Conservation (phyloP, 2,888 invertebrate species). For the Teleogryllus oceanicus region DNA sequence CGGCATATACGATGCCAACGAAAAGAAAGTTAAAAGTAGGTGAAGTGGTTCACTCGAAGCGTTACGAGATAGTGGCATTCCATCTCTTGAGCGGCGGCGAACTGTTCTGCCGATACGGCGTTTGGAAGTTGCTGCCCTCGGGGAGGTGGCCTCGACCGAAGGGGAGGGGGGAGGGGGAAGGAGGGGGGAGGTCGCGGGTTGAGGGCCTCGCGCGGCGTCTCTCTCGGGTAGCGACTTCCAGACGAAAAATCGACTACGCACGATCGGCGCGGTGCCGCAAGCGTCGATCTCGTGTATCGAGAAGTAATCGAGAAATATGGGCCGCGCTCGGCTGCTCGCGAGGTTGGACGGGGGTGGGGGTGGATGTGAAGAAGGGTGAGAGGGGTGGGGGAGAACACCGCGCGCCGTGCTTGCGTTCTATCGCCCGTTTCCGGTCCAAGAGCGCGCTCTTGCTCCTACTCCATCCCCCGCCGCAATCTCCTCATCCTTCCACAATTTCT, state of each 20-base stretch:
- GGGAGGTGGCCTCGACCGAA: too few relatives aligned
- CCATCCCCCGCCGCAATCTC: too few relatives aligned
- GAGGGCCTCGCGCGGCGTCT: too few relatives aligned
- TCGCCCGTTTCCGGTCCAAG: not conserved
- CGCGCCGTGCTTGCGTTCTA: not conserved
- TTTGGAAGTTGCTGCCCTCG: too few relatives aligned
- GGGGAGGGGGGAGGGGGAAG: too few relatives aligned
- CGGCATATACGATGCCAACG: not conserved
- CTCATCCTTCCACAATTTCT: too few relatives aligned
- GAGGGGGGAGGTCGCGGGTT: too few relatives aligned
- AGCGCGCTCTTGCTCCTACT: not conserved
- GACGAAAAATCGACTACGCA: conserved; percentile 18
- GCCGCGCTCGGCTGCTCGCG: not conserved
- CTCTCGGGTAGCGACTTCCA: not conserved
- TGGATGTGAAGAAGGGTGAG: not conserved
- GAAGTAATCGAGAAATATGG: conserved; percentile 18
- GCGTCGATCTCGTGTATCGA: conserved; percentile 18
- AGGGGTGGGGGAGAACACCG: not conserved
- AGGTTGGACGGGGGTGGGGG: not conserved
- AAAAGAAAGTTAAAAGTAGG: conserved; percentile 3
- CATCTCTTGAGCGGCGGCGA: not conserved
- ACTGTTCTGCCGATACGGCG: not conserved
- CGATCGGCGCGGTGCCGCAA: not conserved
- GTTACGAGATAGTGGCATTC: conserved; percentile 5
- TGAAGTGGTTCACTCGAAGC: not conserved